Percentiles rank a stretch among this genome's conserved stretches.
phyloP scores from a whole-genome alignment of 2,888 invertebrate species.

The Frankliniella fusca region DNA sequence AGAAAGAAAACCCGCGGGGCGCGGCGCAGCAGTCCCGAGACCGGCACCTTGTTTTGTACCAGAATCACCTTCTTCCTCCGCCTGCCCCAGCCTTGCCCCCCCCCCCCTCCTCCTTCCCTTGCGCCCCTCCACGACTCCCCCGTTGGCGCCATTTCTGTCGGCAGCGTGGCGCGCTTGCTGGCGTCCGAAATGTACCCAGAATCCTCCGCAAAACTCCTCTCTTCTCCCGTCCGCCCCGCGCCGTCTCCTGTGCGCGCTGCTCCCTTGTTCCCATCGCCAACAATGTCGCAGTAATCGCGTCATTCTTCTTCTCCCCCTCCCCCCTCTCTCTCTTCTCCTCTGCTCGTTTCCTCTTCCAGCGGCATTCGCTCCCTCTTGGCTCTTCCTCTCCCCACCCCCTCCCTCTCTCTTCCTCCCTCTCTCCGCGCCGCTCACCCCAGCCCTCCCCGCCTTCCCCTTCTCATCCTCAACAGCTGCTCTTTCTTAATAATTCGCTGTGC shows the following conservation, averaged over 20 bases:
- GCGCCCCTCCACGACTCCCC: too few relatives aligned
- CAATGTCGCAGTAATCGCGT: conserved; percentile 26
- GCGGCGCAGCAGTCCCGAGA: too few relatives aligned
- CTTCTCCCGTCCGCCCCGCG: neutral
- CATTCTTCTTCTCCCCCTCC: conserved; percentile 8
- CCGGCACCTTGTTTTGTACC: too few relatives aligned
- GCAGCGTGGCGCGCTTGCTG: neutral
- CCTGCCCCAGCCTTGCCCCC: neutral
- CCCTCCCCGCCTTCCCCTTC: neutral
- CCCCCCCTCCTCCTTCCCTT: neutral
- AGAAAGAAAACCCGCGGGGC: too few relatives aligned
- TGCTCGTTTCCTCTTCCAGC: neutral
- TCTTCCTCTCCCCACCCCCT: neutral
- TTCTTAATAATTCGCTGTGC: conserved; percentile 20
- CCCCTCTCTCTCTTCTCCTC: neutral
- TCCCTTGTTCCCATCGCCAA: conserved; percentile 11
- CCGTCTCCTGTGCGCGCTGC: neutral
- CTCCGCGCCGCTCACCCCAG: neutral
- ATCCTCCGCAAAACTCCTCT: conserved; percentile 1
- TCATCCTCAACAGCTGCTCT: conserved; percentile 3
- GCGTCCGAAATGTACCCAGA: conserved; percentile 7
- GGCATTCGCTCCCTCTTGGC: neutral
- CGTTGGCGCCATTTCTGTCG: neutral
- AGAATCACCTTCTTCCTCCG: too few relatives aligned
- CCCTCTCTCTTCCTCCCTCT: neutral